Base-by-base conservation (phyloP, 2,888 invertebrate species). In the Stegana nigrithorax region DNA sequence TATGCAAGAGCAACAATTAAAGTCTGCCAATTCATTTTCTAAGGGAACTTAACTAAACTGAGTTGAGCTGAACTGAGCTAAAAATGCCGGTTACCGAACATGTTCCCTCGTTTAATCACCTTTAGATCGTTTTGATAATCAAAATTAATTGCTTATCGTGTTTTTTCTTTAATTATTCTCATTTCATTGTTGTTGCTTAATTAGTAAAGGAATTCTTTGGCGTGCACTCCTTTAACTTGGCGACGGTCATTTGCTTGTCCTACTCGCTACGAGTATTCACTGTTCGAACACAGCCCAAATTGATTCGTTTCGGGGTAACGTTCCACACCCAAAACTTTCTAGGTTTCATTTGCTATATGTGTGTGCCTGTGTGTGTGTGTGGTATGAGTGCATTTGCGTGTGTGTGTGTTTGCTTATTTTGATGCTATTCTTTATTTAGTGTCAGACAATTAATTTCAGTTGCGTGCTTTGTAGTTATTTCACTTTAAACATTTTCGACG, bases 381-480 rank as follows among this genome's bases (percentile, higher is more conserved):
- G 47, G 47, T 21, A n/a, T 26, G 12, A n/a, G n/a, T n/a, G n/a
- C n/a, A 45, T n/a, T n/a, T n/a, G n/a, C n/a, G n/a, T n/a, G n/a
- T n/a, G n/a, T n/a, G 61, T 63, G 14, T 67, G 55, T 56, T 63
- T 67, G 70, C 70, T 42, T 32, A 10, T 29, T 14, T 51, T 51
- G 29, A 29, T 10, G 14, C 36, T 55, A 55, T 55, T 60, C 73
- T 75, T 78, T 78, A 81, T 81, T 78, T 81, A 81, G 81, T 82
- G 83, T 82, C 80, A 82, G 78, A 80, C 83, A 82, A 82, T 82
- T 83, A 82, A 83, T 83, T 83, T 82, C 72, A 76, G 78, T 83
- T 81, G 83, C 83, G 82, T 83, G 82, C 74, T 71, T 71, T 64
- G 72, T 64, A 69, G 75, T 78, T 80, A 66, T 80, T 78, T 81